These are phyloP conservation scores for Cololabis saira DNA, from an alignment of 2,113 vertebrate species.

Conservation along the genomic window DNA sequence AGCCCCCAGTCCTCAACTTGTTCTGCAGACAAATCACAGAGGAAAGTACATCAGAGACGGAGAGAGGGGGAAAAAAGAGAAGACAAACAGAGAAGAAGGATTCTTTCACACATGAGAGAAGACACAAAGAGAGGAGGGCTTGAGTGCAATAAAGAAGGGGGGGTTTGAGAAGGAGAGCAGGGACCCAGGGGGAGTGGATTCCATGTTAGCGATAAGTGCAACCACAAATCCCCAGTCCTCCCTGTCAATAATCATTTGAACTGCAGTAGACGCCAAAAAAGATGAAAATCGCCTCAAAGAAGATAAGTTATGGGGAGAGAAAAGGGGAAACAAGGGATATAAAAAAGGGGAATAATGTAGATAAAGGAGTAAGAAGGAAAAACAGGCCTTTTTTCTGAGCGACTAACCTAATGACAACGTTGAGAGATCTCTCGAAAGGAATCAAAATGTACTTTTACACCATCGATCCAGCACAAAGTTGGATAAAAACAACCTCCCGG, in stretches of 20 bases:
- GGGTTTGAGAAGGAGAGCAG: constrained; percentile 33
- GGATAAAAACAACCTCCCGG: constrained; percentile 1
- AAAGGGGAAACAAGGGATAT: constrained; percentile 4
- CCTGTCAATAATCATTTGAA: constrained; percentile 76
- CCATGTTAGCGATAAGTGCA: constrained; percentile 68
- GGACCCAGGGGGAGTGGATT: constrained; percentile 59
- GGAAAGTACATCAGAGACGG: constrained; percentile 20
- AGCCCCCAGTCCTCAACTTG: constrained; percentile 81
- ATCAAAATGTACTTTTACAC: constrained; percentile 31
- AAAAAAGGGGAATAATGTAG: constrained; percentile 14
- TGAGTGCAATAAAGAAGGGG: constrained; percentile 43
- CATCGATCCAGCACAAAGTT: constrained; percentile 17
- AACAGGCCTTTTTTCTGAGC: constrained; percentile 3
- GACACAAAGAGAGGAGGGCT: constrained; percentile 25
- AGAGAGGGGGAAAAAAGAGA: neutral
- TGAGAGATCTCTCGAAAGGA: constrained; percentile 21
- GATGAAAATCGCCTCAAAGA: constrained; percentile 46
- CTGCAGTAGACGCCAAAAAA: constrained; percentile 54
- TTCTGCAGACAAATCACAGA: constrained; percentile 65
- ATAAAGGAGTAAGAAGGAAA: constrained; percentile 13
- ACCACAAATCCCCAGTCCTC: constrained; percentile 71
- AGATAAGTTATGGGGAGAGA: constrained; percentile 2
- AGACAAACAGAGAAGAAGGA: constrained; percentile 18
- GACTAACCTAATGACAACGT: constrained; percentile 26
- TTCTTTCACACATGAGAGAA: constrained; percentile 28